Conservation (phyloP, 2,113 vertebrate species). For the Clarias batrachus region DNA sequence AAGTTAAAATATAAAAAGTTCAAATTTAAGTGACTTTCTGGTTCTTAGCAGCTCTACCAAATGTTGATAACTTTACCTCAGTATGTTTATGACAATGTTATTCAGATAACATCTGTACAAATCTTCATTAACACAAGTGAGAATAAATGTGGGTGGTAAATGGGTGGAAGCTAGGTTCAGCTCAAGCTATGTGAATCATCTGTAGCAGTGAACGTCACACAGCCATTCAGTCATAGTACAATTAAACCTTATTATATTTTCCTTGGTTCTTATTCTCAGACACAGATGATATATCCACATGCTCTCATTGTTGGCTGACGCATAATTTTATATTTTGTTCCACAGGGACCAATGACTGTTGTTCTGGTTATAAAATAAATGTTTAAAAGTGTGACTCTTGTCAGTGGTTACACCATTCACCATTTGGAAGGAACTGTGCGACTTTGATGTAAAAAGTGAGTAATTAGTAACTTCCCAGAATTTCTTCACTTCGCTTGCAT, state of each 20-base stretch:
- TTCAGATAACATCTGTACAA: background rate
- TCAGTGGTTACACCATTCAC: background rate
- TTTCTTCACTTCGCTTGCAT: conserved; percentile 19
- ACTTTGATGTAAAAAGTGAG: background rate
- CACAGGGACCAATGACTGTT: conserved; percentile 7
- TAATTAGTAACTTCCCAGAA: conserved; percentile 21
- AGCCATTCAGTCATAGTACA: background rate
- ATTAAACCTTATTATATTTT: conserved; percentile 15
- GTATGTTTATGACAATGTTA: background rate
- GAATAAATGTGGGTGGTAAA: background rate
- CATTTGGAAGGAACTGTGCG: background rate
- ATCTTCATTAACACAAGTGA: background rate
- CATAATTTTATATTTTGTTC: background rate
- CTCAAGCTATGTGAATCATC: background rate
- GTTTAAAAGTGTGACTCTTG: background rate
- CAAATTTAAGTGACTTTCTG: background rate
- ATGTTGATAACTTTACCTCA: background rate
- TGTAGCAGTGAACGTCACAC: background rate
- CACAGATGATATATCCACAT: conserved; percentile 14
- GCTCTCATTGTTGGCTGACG: conserved; percentile 22
- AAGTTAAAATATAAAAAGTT: background rate
- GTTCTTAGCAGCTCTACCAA: background rate
- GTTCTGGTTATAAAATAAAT: background rate
- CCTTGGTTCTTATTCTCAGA: conserved; percentile 6
- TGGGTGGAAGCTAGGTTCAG: background rate